Base-by-base conservation (phyloP, 2,113 vertebrate species). In the Jacana jacana region DNA sequence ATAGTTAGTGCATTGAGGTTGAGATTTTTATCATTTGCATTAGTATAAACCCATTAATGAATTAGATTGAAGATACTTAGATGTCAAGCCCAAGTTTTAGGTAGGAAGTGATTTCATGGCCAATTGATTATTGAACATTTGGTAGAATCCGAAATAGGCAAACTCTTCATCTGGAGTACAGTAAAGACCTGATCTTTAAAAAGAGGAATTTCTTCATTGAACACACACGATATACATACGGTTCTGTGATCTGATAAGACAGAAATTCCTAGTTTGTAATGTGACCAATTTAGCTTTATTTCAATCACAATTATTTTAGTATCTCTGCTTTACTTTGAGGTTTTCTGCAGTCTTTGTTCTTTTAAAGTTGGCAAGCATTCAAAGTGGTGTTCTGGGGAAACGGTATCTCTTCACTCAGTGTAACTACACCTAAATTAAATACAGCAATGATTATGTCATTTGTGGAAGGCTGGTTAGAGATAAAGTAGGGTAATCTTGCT, bases 361-460 rank as follows among this genome's bases (percentile, higher is more conserved):
- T 93, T 70, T 39, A 91, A 82, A 89, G 51, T 83, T 77, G 49
- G 22, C 73, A 63, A 42, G 27, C 42, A 28, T 93, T 94, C 25
- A 48, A 68, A 72, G 42, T 48, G 61, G 9, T 94, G 57, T 91
- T 93, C 65, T 87, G 54, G 10, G 9, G 37, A 77, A 96, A 70
- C 63, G 4, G 7, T 86, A 19, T 86, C 75, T 66, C 77, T 88
- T 49, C 92, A 72, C 40, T 95, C 60, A 85, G 11, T 91, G 28
- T 94, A 92, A 97, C 89, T 81, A 86, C n/a, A 70, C 8, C 24
- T 70, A 93, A 86, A 96, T 94, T 81, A 94, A 94, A 82, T 73
- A 30, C n/a, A 65, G 17, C 28, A 65, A 16, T 75, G 33, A 76
- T 91, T 95, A 88, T 87, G 63, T 91, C 48, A 84, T 96, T 64